phyloP scores from a whole-genome alignment of 2,797 vertebrate species.

The Benthosema pterotum region DNA sequence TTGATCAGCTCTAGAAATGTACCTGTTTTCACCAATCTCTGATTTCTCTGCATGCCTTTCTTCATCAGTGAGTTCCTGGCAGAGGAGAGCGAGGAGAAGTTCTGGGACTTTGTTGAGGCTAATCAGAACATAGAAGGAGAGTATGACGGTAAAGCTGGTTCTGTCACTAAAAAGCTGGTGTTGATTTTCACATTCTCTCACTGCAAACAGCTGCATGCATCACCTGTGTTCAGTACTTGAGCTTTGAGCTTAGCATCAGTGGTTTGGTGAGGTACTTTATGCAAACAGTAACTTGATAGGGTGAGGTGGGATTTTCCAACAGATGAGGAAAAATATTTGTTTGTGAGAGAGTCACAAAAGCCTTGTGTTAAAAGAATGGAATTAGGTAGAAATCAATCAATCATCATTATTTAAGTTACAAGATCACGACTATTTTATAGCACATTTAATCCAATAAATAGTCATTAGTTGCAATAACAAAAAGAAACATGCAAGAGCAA shows the following conservation, averaged over 20 bases:
- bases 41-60: conserved; percentile 11
- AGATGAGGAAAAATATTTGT: neutral
- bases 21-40: too few relatives aligned
- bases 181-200: conserved; percentile 46
- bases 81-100: conserved; percentile 93
- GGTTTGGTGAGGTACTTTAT: conserved; percentile 43
- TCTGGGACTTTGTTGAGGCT: conserved; percentile 94
- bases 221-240: conserved; percentile 39
- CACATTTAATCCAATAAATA: too few relatives aligned
- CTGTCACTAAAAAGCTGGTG: conserved; percentile 18
- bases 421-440: too few relatives aligned
- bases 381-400: too few relatives aligned
- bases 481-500: too few relatives aligned
- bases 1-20: too few relatives aligned
- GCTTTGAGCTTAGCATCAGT: conserved; percentile 47
- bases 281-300: conserved; percentile 32
- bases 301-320: conserved; percentile 8
- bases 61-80: conserved; percentile 92
- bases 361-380: too few relatives aligned
- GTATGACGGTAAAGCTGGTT: conserved; percentile 79
- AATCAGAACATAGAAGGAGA: conserved; percentile 86
- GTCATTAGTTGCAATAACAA: too few relatives aligned
- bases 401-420: too few relatives aligned
- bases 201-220: conserved; percentile 47
- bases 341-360: neutral